Evolutionary conservation across 2,797 vertebrate species (phyloP), one percentile per base, ranked within the genome.

Genomic region (Epinephelus malabaricus): DNA sequence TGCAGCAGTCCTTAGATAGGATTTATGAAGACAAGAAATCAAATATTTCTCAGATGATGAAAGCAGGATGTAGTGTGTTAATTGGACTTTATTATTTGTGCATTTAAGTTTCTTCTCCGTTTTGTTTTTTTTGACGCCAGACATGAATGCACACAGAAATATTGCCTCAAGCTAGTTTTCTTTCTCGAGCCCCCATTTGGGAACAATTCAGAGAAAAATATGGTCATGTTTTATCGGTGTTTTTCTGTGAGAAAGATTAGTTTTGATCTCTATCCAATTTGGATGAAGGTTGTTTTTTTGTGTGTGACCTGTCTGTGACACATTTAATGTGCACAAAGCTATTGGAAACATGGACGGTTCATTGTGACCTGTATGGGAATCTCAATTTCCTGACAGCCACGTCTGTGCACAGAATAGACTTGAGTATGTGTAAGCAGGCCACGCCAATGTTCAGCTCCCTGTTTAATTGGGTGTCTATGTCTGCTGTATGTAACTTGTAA

Each of bases 41-140:
- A 1, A 25, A 10, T 46, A 6, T 21, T 45, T 38, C 11, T 53
- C n/a, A 62, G 47, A 54, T 43, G 2, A 49, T 27, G 8, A 63
- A 55, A 46, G 30, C 43, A 25, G 5, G 19, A 13, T 27, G 10
- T 8, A 46, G 34, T 34, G 34, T 19, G 15, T 51, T 70, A 55
- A 67, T 49, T 54, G 27, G 27, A 50, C 13, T 50, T 45, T 27
- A 51, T 21, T 10, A 25, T 43, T 53, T 55, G 12, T 6, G n/a
- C 13, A 3, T 21, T 19, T 4, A 40, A 43, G 8, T 40, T 0
- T 25, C 27, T 50, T 55, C 0, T 2, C 17, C 5, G 45, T 70
- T 59, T 64, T 13, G 25, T 65, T 72, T 64, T 62, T 38, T 49
- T 45, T 5, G 12, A 54, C 18, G 11, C 14, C 67, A 54, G 11